A percentile compares a stretch with the other conserved stretches of the same genome.
Evolutionary conservation across 37 sponge, comb jelly and placozoan species (phyloP).

Genomic region (Cliona cf. orientalis): DNA sequence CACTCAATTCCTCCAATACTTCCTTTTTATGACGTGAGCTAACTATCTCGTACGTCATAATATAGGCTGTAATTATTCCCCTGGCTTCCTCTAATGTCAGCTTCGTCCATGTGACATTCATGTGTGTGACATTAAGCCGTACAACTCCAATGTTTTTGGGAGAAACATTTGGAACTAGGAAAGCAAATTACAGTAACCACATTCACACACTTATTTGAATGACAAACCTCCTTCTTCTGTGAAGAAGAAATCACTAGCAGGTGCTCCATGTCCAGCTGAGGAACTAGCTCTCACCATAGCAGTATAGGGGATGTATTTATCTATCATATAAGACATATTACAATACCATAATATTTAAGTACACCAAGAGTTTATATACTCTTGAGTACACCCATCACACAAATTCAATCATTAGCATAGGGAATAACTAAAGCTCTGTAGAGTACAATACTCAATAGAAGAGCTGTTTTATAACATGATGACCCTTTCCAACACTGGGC

Average conservation of each 20-base stretch:
- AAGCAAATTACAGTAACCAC: too few relatives aligned
- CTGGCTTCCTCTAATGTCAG: neutral
- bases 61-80: neutral
- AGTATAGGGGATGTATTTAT: neutral
- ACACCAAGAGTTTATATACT: too few relatives aligned
- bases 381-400: too few relatives aligned
- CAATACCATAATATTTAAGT: too few relatives aligned
- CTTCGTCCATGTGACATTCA: neutral
- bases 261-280: slow-evolving; percentile 5
- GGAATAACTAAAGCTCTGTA: too few relatives aligned
- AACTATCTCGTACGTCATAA: neutral
- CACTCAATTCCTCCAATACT: neutral
- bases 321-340: too few relatives aligned
- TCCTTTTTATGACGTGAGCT: neutral
- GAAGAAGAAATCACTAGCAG: neutral
- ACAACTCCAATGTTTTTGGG: neutral
- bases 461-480: too few relatives aligned
- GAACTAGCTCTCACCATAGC: neutral
- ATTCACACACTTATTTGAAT: neutral
- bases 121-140: neutral
- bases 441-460: too few relatives aligned
- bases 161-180: neutral
- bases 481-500: too few relatives aligned
- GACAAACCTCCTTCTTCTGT: slow-evolving; percentile 5
- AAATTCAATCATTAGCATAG: too few relatives aligned